A percentile compares a stretch with the other conserved stretches of the same genome.
These are phyloP conservation scores for Schrankia costaestrigalis DNA, from an alignment of 2,888 invertebrate genomes.

Conservation along the genomic window DNA sequence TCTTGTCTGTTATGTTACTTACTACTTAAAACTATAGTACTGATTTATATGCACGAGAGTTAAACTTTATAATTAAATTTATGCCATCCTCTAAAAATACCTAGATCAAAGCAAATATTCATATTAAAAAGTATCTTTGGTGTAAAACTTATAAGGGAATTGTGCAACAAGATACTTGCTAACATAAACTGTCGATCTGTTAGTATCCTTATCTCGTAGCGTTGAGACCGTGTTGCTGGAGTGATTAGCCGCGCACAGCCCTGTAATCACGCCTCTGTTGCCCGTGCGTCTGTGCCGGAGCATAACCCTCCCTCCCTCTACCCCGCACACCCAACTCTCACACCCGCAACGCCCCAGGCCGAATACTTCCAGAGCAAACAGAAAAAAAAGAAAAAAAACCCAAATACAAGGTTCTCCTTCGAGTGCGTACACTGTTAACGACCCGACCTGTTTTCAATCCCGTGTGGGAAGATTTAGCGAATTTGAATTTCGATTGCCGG, in stretches of 20 bases:
- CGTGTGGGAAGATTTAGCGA: conserved; percentile 80
- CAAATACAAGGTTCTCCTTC: conserved; percentile 45
- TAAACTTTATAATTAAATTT: too few relatives aligned
- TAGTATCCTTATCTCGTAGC: too few relatives aligned
- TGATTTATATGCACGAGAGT: too few relatives aligned
- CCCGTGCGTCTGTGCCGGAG: conserved; percentile 73
- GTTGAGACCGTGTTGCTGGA: conserved; percentile 61
- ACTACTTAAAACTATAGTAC: too few relatives aligned
- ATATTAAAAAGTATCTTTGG: too few relatives aligned
- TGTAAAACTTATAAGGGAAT: too few relatives aligned
- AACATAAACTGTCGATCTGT: too few relatives aligned
- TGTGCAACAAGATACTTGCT: too few relatives aligned
- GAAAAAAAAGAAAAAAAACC: conserved; percentile 63
- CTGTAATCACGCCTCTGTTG: conserved; percentile 77
- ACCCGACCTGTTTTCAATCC: conserved; percentile 72
- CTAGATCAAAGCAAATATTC: too few relatives aligned
- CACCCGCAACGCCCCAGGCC: conserved; percentile 48
- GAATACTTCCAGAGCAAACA: conserved; percentile 72
- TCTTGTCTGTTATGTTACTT: too few relatives aligned
- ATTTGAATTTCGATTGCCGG: conserved; percentile 78
- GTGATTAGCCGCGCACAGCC: conserved; percentile 73
- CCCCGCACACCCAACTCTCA: conserved; percentile 26
- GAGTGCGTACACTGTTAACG: conserved; percentile 70
- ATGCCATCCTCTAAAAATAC: too few relatives aligned
- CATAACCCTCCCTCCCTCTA: conserved; percentile 30